Base-by-base conservation (phyloP, 2,113 vertebrate species). In the Seriola rivoliana region DNA sequence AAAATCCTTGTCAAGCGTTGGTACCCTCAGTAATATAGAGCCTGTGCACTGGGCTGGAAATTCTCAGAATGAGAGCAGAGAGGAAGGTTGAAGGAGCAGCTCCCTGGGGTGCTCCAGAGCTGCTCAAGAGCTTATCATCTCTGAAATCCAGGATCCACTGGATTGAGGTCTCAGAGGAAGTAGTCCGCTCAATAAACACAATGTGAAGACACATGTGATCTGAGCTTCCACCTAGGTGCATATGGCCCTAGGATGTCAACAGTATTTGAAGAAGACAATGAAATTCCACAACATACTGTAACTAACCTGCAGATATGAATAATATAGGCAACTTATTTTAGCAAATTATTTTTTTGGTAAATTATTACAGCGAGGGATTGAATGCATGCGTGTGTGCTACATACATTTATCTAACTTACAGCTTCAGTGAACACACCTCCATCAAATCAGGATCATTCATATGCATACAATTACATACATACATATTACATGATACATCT, bases 71-170 rank as follows among this genome's bases (percentile, higher is more conserved):
- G 2, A 58, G 64, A 23, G 75, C 58, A 71, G 52, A 79, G 21
- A 62, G 46, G 7, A 3, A n/a, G 50, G 48, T 23, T 42, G 48
- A 54, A n/a, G 66, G 65, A 79, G 58, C 65, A 54, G 57, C 50
- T 73, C 44, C 3, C 5, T 2, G 8, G 6, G 76, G 82, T 4
- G 62, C 25, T 66, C 16, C 34, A 65, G 11, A 74, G 64, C 36
- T 65, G 44, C 38, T 55, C 42, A 52, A 32, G 69, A 69, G 48
- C 44, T 80, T 63, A 81, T 70, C 40, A 52, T 55, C 54, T 11
- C 44, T 70, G 55, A 68, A 76, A 80, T 42, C 23, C 8, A 50
- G 60, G 54, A 62, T 75, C 59, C n/a, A 21, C 25, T 60, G 44
- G 44, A 62, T 9, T 67, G 44, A 66, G 44, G 57, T 80, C 46